Evolutionary conservation across 1,140 invertebrate species (phyloP), one percentile per base, ranked within the genome.

Genomic region (Tetramorium parvispinum): DNA sequence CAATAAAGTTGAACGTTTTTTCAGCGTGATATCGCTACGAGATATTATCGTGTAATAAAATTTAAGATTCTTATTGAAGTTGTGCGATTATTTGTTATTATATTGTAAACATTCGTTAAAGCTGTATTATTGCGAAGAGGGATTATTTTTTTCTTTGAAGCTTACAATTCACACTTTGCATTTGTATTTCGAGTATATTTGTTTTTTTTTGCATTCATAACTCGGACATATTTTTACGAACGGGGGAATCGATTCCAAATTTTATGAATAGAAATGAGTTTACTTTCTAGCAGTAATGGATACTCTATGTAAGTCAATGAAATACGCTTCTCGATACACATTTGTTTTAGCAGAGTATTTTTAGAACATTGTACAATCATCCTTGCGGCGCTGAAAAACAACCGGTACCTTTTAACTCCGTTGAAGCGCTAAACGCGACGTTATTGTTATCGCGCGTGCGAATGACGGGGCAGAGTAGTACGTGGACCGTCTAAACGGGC

Each of bases 391-490:
- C 7, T 46, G 53, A 61, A 73, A 59, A 83, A 83, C 53, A 83
- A 73, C 11, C 24, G 68, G n/a, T 55, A 46, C 11, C n/a, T 73
- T 83, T 83, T 61, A 59, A 59, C 40, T n/a, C 11, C 16, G 21
- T 21, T 71, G 49, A 81, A 81, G 32, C 51, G 66, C 40, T 37
- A 83, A 83, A 75, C 49, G 63, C 51, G 49, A 24, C 49, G 65
- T 81, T 81, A 70, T 81, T 73, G 68, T 83, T 73, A 73, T 59
- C 79, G 55, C 53, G 65, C 13, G 37, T 70, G 79, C 40, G 40
- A 73, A 71, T 46, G 79, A 73, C 40, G 40, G 40, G 10, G 46
- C 18, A 6, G 43, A 59, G 43, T 75, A 53, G 65, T 32, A 49
- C 18, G 51, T 27, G 37, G 6, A 81, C 4, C 46, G 46, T 70